Percentiles rank a stretch among this genome's conserved stretches.
Conservation (phyloP, 1,140 invertebrate species). For the Drosophila burlai region DNA sequence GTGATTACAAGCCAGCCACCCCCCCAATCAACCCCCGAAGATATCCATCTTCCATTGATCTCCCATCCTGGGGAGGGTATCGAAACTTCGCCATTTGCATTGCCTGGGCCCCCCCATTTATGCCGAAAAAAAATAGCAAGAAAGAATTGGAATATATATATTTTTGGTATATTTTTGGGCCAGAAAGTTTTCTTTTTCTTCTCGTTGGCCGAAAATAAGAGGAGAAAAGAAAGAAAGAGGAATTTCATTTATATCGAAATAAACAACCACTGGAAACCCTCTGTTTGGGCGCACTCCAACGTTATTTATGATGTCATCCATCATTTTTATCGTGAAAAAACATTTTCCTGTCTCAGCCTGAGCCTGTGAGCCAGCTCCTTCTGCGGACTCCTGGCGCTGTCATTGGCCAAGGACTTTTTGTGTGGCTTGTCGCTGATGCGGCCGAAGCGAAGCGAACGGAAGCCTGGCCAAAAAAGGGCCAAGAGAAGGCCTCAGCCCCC, state of each 20-base stretch:
- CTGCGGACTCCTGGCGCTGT: constrained; percentile 51
- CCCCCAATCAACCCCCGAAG: constrained; percentile 47
- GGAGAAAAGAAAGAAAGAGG: constrained; percentile 60
- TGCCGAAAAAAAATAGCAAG: constrained; percentile 46
- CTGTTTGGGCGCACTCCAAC: constrained; percentile 82
- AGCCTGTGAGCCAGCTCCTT: constrained; percentile 40
- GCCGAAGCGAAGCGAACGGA: constrained; percentile 27
- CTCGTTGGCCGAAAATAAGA: constrained; percentile 63
- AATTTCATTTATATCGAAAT: constrained; percentile 85
- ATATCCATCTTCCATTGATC: constrained; percentile 65
- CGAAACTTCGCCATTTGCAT: constrained; percentile 74
- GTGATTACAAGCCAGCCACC: constrained; percentile 70
- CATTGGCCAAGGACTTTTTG: constrained; percentile 83
- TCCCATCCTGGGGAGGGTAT: constrained; percentile 54
- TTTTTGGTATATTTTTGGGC: constrained; percentile 54
- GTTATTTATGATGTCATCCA: constrained; percentile 85
- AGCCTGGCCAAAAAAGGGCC: constrained; percentile 3
- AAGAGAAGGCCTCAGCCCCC: constrained; percentile 1
- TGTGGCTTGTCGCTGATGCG: constrained; percentile 77
- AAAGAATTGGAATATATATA: constrained; percentile 16
- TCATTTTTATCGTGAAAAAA: constrained; percentile 85
- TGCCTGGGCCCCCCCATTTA: constrained; percentile 22
- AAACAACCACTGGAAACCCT: constrained; percentile 85
- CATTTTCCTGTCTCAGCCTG: constrained; percentile 84
- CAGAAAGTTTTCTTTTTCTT: constrained; percentile 63